A percentile compares a stretch with the other conserved stretches of the same genome.
Conservation (phyloP, 2,888 invertebrate species). For the Pachydiplax longipennis region DNA sequence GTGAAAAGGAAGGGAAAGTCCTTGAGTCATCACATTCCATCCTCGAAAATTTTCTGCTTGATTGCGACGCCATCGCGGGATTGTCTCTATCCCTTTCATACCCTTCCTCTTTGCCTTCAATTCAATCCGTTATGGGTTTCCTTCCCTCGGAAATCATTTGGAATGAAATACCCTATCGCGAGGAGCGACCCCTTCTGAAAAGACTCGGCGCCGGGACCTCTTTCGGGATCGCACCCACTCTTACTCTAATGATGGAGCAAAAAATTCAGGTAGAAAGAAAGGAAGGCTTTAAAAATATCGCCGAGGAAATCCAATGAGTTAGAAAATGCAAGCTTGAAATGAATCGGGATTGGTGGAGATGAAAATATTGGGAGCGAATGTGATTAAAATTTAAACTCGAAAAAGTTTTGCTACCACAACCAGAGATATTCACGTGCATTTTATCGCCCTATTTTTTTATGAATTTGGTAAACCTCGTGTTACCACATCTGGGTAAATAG, state of each 20-base stretch:
- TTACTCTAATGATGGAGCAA: background rate
- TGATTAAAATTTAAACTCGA: too few relatives aligned
- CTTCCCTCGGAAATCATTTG: background rate
- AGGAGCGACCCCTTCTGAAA: background rate
- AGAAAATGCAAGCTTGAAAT: too few relatives aligned
- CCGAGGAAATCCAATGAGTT: too few relatives aligned
- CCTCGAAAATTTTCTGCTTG: background rate
- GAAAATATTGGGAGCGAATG: too few relatives aligned
- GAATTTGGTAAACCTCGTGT: too few relatives aligned
- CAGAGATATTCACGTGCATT: too few relatives aligned
- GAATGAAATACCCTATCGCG: background rate
- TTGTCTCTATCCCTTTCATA: background rate
- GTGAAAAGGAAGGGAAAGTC: background rate
- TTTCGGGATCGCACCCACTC: background rate
- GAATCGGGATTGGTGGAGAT: too few relatives aligned
- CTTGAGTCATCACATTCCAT: background rate
- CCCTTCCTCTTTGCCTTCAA: background rate
- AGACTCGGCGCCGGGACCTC: background rate
- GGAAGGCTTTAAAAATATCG: background rate
- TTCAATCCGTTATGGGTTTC: background rate
- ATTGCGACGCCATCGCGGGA: background rate
- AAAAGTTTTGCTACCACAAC: too few relatives aligned
- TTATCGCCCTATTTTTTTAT: too few relatives aligned
- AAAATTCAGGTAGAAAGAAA: background rate
- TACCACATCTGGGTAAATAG: too few relatives aligned